phyloP scores from a whole-genome alignment of 35 echinoderm and acorn worm species.

The Diadema setosum region DNA sequence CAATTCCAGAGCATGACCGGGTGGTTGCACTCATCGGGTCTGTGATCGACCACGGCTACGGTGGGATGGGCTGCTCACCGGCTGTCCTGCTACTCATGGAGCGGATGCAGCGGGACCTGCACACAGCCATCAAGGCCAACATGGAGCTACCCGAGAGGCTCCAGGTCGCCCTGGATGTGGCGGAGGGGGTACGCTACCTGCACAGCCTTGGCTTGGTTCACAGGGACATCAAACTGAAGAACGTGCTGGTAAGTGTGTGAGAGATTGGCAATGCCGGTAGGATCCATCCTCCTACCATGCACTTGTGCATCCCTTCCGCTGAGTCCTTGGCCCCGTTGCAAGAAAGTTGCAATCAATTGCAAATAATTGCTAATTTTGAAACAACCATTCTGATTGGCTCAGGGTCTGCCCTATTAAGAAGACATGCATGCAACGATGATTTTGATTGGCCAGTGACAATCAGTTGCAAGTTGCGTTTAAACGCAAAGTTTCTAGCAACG shows the following conservation, averaged over 20 bases:
- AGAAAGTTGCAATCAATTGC: background rate
- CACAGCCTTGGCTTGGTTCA: conserved; percentile 96
- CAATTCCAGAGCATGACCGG: conserved; percentile 80
- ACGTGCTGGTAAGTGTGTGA: conserved; percentile 78
- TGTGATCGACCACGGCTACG: conserved; percentile 85
- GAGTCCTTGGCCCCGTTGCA: background rate
- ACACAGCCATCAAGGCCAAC: conserved; percentile 84
- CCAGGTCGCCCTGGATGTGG: conserved; percentile 92
- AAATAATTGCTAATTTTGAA: background rate
- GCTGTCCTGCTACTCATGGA: conserved; percentile 96
- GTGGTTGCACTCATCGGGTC: conserved; percentile 82
- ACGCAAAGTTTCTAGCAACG: background rate
- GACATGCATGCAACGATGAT: too few species aligned
- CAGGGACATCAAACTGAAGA: conserved; percentile 97
- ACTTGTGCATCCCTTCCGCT: too few species aligned
- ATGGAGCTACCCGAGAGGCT: conserved; percentile 75
- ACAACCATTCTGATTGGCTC: too few species aligned
- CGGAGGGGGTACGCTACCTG: conserved; percentile 89
- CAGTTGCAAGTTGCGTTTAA: too few species aligned
- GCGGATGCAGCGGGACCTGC: conserved; percentile 81
- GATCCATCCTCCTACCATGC: too few species aligned
- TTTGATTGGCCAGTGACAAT: too few species aligned
- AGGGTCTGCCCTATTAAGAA: too few species aligned
- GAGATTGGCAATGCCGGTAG: background rate
- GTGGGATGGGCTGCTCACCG: conserved; percentile 70